Conservation (phyloP, 2,797 vertebrate genomes). For the Alfaro cultratus region DNA sequence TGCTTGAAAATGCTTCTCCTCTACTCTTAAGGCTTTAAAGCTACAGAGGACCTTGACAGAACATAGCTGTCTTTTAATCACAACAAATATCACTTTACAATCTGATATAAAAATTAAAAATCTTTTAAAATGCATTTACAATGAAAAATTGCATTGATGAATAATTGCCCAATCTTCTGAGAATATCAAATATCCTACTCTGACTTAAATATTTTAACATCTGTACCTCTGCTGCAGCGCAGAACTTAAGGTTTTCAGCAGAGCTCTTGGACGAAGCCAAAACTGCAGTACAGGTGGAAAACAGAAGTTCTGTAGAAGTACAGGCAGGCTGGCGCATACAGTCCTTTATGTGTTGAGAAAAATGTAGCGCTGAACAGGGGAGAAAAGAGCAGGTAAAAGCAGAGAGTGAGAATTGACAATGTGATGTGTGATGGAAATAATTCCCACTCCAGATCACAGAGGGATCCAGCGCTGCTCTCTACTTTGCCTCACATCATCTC, state of each 20-base stretch:
- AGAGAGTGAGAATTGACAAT: slow-evolving; percentile 43
- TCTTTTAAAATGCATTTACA: not conserved
- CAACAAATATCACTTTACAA: not conserved
- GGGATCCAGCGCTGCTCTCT: slow-evolving; percentile 35
- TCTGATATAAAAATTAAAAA: not conserved
- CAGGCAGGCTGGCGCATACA: not conserved
- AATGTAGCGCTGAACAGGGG: not conserved
- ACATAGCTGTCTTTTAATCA: not conserved
- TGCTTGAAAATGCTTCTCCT: not conserved
- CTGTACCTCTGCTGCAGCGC: not conserved
- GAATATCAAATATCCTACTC: not conserved
- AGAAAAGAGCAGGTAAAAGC: slow-evolving; percentile 18
- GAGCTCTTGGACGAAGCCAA: slow-evolving; percentile 7
- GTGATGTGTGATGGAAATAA: slow-evolving; percentile 66
- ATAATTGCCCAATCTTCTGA: not conserved
- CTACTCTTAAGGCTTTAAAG: not conserved
- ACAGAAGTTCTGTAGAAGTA: not conserved
- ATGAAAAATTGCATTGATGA: too few relatives aligned
- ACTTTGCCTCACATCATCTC: slow-evolving; percentile 26
- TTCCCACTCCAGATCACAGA: slow-evolving; percentile 54
- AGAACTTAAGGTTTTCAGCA: not conserved
- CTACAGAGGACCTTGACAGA: not conserved
- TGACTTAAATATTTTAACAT: not conserved
- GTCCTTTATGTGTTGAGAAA: not conserved
- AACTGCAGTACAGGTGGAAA: not conserved